Evolutionary conservation across 2,797 vertebrate genomes (phyloP), one percentile per base, ranked within the genome.

Genomic region (Typhlichthys subterraneus): DNA sequence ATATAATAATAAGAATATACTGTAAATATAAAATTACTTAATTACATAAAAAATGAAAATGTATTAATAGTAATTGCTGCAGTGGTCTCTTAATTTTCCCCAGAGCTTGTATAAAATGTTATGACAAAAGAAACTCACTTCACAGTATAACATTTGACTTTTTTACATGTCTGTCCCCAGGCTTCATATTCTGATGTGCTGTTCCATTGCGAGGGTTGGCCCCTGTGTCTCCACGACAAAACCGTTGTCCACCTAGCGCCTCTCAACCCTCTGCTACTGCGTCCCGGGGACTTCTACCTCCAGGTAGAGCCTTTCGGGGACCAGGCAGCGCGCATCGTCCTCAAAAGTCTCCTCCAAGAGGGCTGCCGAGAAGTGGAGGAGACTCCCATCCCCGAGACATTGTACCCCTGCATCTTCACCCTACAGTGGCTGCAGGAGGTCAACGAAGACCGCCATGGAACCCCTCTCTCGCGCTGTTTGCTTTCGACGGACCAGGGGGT

Each of bases 151-250:
- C 38, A 42, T 10, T 6, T 42, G 1, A 10, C 31, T 51, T 2
- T 4, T 31, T 61, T 29, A 4, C 23, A 0, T 13, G 1, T 33
- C 38, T 67, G 38, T 64, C 42, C 45, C 1, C 82, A 98, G 96
- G 94, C 92, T 57, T 89, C 89, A 48, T 95, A 94, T 76, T 80
- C 90, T 52, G 89, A 92, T 77, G 74, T 87, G 51, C 82, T 95
- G 59, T 96, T 96, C 84, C 82, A 90, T 70, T 94, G 92, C 1
- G 92, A 94, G 12, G 96, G 96, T 80, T 97, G 96, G 96, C 96
- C 96, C 0, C 81, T 98, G 67, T 97, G 96, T 71, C 91, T 96
- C 54, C 86, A 74, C 0, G 92, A 94, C 66, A 92, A 89, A 58
- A 88, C 96, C 1, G 93, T 96, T 0, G 51, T 97, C 76, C 94